Percentiles rank a stretch among this genome's conserved stretches.
These are phyloP conservation scores for Seira ritae DNA, from an alignment of 2,888 invertebrate genomes.

Conservation along the genomic window DNA sequence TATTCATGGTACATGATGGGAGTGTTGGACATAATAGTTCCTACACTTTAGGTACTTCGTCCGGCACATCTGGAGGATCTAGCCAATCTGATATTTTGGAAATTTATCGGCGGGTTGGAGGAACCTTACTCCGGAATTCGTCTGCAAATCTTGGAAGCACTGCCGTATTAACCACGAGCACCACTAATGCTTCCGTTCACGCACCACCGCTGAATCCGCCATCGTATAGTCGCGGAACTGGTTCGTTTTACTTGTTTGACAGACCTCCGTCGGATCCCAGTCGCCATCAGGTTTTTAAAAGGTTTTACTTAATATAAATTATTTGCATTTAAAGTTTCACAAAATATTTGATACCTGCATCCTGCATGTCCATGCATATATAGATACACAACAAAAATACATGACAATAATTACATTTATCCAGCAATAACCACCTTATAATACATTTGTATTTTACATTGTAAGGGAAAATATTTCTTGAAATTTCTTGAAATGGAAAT, in stretches of 20 bases:
- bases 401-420: no score
- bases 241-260: background rate
- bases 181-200: background rate
- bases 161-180: background rate
- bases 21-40: conserved; percentile 34
- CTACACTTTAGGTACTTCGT: conserved; percentile 47
- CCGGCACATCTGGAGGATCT: conserved; percentile 33
- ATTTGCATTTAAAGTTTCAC: no score
- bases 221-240: background rate
- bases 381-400: no score
- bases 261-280: background rate
- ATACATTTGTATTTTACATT: no score
- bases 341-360: no score
- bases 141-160: background rate
- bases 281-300: no score
- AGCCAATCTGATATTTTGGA: conserved; percentile 52
- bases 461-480: no score
- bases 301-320: no score
- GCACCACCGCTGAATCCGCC: background rate
- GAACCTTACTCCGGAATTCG: background rate
- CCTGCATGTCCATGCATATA: no score
- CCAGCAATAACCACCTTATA: no score
- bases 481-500: no score
- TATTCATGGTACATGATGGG: conserved; percentile 15
- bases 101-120: conserved; percentile 44